A percentile compares a stretch with the other conserved stretches of the same genome.
Evolutionary conservation across 1,140 invertebrate genomes (phyloP).

Genomic region (Philaenus spumarius): DNA sequence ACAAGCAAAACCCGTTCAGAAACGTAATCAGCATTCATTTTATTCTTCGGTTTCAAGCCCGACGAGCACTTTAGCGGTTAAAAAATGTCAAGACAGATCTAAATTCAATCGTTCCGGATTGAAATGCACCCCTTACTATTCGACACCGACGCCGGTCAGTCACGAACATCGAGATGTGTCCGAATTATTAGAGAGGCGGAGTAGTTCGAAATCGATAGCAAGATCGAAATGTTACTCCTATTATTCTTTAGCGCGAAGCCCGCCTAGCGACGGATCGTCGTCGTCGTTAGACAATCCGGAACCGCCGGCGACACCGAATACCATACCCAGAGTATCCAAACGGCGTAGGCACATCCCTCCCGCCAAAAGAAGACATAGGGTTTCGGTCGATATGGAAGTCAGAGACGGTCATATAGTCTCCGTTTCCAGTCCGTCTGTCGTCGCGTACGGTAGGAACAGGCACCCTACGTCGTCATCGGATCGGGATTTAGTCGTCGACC

Average conservation of each 20-base stretch:
- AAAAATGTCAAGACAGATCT: slow-evolving; percentile 6
- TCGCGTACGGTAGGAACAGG: slow-evolving; percentile 20
- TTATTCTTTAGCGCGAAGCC: slow-evolving; percentile 34
- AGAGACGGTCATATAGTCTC: slow-evolving; percentile 25
- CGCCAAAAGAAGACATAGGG: slow-evolving; percentile 23
- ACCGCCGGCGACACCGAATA: slow-evolving; percentile 30
- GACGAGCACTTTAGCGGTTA: slow-evolving; percentile 3
- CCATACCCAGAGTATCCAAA: slow-evolving; percentile 34
- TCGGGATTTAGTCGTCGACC: slow-evolving; percentile 1
- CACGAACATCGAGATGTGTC: slow-evolving; percentile 16
- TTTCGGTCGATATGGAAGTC: slow-evolving; percentile 21
- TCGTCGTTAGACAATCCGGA: slow-evolving; percentile 32
- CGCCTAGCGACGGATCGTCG: slow-evolving; percentile 33
- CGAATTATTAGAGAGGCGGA: slow-evolving; percentile 4
- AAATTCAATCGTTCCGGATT: slow-evolving; percentile 11
- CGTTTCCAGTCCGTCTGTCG: slow-evolving; percentile 26
- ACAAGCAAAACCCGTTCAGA: slow-evolving; percentile 1
- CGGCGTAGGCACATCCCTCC: slow-evolving; percentile 24
- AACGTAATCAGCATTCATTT: slow-evolving; percentile 2
- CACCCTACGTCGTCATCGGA: slow-evolving; percentile 15
- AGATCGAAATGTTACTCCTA: slow-evolving; percentile 34
- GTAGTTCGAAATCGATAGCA: slow-evolving; percentile 22
- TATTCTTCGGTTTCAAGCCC: slow-evolving; percentile 11
- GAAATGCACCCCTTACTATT: slow-evolving; percentile 23
- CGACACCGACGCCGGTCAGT: slow-evolving; percentile 17